Base-by-base conservation (phyloP, 2,113 vertebrate species). In the Corythornis cristatus region DNA sequence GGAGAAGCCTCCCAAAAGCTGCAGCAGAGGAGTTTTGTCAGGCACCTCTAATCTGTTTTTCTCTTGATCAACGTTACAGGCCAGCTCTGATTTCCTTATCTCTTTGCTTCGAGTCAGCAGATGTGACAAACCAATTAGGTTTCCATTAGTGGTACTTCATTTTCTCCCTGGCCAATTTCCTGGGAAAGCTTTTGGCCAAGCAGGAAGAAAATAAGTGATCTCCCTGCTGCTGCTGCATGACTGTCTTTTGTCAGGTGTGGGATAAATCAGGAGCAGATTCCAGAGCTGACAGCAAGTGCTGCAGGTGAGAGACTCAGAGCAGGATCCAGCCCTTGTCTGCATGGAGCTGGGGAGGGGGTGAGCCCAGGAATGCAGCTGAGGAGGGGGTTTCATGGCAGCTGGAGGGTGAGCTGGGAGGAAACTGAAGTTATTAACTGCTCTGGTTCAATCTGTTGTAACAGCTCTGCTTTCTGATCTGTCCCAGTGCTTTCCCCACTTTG, bases 261-360 rank as follows among this genome's bases (percentile, higher is more conserved):
- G 77, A 64, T 89, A 68, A 78, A 60, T 77, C 33, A 37, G 65
- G 73, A 93, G 91, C 33, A 71, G 67, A 87, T 87, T 66, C 65
- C 61, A 22, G 6, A 73, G 71, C 56, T 58, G 86, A 50, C 65
- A 61, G 73, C 70, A 25, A 9, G 12, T 0, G 0, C 67, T 65
- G 68, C 79, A 56, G 60, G 68, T 40, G 62, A 21, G 46, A 25
- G 83, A 43, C 1, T 12, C 45, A 0, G 16, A n/a, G 43, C 37
- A 6, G 80, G 76, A 51, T 29, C 31, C 83, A 51, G 64, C 40
- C 8, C 6, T 64, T 15, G 37, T 16, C 86, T 8, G 14, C 2
- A 1, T 48, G 48, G 56, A 62, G 29, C 23, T 28, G 35, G 62
- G 40, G 81, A 66, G 21, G 43, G 42, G 23, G 14, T 18, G 7